phyloP scores from a whole-genome alignment of 2,888 invertebrate species.

The Sarcophaga subvicina region DNA sequence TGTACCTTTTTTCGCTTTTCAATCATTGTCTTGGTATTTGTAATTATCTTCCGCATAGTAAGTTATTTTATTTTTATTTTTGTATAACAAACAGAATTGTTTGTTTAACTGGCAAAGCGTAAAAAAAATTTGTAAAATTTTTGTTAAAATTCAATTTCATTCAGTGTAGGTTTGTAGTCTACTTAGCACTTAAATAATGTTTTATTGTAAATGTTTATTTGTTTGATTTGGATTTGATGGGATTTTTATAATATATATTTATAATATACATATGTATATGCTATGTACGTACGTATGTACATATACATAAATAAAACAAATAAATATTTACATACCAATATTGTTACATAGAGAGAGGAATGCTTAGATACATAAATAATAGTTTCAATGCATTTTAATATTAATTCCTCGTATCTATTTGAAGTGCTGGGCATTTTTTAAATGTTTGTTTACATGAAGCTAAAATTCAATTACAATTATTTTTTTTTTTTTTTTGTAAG shows the following conservation, averaged over 20 bases:
- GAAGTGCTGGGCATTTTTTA: not conserved
- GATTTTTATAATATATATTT: too few species aligned
- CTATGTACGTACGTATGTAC: not conserved
- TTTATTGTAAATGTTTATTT: too few species aligned
- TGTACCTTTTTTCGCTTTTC: constrained; percentile 20
- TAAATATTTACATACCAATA: not conserved
- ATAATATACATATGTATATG: not conserved
- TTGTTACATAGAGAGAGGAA: not conserved
- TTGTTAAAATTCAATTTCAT: too few species aligned
- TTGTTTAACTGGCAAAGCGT: constrained; percentile 33
- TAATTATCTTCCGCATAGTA: constrained; percentile 65
- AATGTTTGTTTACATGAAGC: not conserved
- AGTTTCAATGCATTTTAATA: constrained; percentile 25
- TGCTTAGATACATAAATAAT: too few species aligned
- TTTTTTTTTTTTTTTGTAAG: too few species aligned
- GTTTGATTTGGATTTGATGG: too few species aligned
- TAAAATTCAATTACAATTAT: too few species aligned
- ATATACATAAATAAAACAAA: too few species aligned
- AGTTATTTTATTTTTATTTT: constrained; percentile 22
- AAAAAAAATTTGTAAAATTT: not conserved
- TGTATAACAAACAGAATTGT: constrained; percentile 4
- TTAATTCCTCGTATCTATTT: constrained; percentile 15
- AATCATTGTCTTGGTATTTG: constrained; percentile 17
- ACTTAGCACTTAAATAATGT: too few species aligned
- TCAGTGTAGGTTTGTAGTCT: too few species aligned